Evolutionary conservation across 92 coral and sea anemone species (phyloP), one percentile per base, ranked within the genome.

Genomic region (Porites divaricata): DNA sequence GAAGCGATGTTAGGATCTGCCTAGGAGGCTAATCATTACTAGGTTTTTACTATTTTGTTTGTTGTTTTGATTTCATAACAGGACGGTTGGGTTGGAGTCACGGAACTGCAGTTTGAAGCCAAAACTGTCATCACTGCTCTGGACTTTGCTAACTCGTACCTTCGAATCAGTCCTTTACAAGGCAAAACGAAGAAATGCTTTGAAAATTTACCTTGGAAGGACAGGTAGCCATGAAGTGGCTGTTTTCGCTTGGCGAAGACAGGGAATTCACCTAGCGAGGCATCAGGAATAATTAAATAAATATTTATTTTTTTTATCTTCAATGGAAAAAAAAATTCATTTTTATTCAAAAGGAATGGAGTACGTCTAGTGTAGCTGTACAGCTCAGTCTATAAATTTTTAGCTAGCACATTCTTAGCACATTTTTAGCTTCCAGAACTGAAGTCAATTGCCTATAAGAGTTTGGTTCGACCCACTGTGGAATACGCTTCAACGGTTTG

Each of bases 51-150:
- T 5, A n/a, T 9, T 66, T 66, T 10, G 70, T 25, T 72, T 72
- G 9, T 72, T 72, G 22, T 20, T 14, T 35, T 2, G 4, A 35
- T 35, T 35, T 35, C 6, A 35, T 35, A 35, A 35, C 77, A 96
- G 99, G 99, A 96, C 69, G 93, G 91, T 52, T 96, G 96, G 99
- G 96, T 90, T 6, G 99, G 98, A 45, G 91, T 93, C 54, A 88
- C 83, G 15, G 89, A 93, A 78, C 81, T 96, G 4, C 98, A 96
- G 87, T 84, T 96, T 54, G 93, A 94, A 84, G 88, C 94, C 87
- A 94, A 89, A 86, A 81, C 92, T 19, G 92, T 89, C n/a, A 94
- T 92, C 77, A 86, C 92, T 22, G 98, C 95, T 10, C 76, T 78
- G 70, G 99, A 96, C 64, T 96, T 96, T 54, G 90, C 95, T 16